Base-by-base conservation (phyloP, 2,888 invertebrate species). In the Hirtodrosophila trivittata region DNA sequence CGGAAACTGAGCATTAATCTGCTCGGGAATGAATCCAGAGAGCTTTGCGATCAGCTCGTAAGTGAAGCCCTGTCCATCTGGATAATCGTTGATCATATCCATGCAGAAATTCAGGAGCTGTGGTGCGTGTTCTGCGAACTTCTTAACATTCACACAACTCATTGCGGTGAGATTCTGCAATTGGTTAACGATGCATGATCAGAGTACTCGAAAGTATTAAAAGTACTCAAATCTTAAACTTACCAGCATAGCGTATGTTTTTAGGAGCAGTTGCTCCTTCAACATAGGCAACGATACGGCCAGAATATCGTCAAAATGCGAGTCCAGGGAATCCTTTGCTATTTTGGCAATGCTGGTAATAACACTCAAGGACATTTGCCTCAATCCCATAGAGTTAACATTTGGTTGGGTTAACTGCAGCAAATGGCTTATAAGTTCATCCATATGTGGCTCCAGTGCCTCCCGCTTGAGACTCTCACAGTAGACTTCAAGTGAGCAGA, bases 401-500 rank as follows among this genome's bases (percentile, higher is more conserved):
- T 45, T 16, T 0, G 59, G 55, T 9, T 64, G 9, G 0, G 37
- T 3, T 6, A 45, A 7, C 0, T 1, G 1, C 38, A 69, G 21
- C 0, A 65, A 25, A 0, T 46, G 54, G 3, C 16, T 6, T 50
- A 66, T 55, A 1, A 71, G 6, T 0, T 43, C 25, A 0, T 10
- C 9, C n/a, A 51, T 1, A 28, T 54, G 35, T 1, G 26, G 47
- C 12, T 35, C 10, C n/a, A 71, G 13, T 2, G 21, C n/a, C 1
- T 38, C 12, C 0, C 25, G 51, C n/a, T 9, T 38, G 1, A 66
- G 35, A 9, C 42, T 49, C 9, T 62, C 51, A 14, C 54, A 25
- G 41, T 41, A 70, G 9, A 43, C 8, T 30, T 66, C 66, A 9
- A 71, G 32, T 6, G 65, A 12, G 14, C 16, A 47, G 49, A 66